Percentiles rank a stretch among this genome's conserved stretches.
These are phyloP conservation scores for Amphipyra berbera DNA, from an alignment of 2,888 invertebrate species.

Conservation along the genomic window DNA sequence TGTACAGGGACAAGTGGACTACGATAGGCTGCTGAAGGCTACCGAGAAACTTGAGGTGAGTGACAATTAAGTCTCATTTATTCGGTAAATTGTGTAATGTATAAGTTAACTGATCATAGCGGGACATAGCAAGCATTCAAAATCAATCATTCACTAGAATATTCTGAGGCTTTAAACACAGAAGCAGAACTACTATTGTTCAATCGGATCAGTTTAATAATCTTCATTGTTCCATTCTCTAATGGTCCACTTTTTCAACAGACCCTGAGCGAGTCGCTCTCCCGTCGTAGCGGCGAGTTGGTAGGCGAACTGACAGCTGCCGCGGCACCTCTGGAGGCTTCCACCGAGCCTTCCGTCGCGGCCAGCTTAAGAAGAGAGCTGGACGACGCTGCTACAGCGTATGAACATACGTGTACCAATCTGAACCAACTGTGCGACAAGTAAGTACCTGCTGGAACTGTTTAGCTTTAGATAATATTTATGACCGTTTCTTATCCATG, in stretches of 20 bases:
- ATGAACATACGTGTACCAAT: conserved; percentile 94
- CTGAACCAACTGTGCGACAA: conserved; percentile 93
- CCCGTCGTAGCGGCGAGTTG: conserved; percentile 93
- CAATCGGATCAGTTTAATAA: no score
- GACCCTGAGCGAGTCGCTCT: conserved; percentile 94
- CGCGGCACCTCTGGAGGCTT: conserved; percentile 93
- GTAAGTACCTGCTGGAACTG: conserved; percentile 63
- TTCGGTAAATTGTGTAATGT: no score
- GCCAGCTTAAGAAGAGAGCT: conserved; percentile 93
- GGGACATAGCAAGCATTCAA: no score
- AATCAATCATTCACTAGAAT: no score
- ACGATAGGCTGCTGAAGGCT: conserved; percentile 94
- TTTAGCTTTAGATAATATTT: no score
- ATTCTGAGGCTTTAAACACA: no score
- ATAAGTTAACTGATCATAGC: no score
- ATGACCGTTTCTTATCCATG: no score
- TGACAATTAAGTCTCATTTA: neutral
- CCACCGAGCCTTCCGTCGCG: conserved; percentile 92
- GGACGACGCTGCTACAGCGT: conserved; percentile 94
- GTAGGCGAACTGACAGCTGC: conserved; percentile 92
- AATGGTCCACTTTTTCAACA: conserved; percentile 66
- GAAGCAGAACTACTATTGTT: no score
- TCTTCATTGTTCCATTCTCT: no score
- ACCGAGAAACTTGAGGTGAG: conserved; percentile 96
- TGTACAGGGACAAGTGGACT: conserved; percentile 95